A percentile compares a stretch with the other conserved stretches of the same genome.
These are phyloP conservation scores for Liopterus haemorrhoidalis DNA, from an alignment of 2,888 invertebrate genomes.

Conservation along the genomic window DNA sequence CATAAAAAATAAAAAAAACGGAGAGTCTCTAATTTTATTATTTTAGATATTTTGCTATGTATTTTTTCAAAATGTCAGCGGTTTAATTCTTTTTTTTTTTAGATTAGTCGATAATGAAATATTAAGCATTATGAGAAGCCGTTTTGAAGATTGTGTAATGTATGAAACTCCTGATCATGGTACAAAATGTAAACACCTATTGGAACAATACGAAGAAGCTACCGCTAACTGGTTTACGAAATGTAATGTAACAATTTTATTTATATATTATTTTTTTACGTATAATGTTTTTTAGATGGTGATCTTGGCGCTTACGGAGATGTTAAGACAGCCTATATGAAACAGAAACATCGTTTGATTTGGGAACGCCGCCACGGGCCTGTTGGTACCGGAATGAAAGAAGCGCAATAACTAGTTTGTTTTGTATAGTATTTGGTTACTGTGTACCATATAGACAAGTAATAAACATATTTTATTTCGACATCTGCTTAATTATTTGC, in stretches of 20 bases:
- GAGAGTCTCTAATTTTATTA: too few relatives aligned
- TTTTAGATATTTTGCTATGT: too few relatives aligned
- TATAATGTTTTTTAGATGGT: constrained; percentile 63
- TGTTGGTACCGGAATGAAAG: constrained; percentile 60
- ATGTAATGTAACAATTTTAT: constrained; percentile 58
- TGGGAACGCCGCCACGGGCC: constrained; percentile 93
- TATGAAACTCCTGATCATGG: constrained; percentile 69
- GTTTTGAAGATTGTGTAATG: constrained; percentile 77
- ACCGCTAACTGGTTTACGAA: constrained; percentile 87
- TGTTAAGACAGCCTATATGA: constrained; percentile 80
- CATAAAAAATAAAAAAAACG: too few relatives aligned
- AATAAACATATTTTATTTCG: too few relatives aligned
- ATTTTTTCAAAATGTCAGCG: background rate
- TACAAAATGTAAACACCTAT: constrained; percentile 60
- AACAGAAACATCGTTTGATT: constrained; percentile 96
- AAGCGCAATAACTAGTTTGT: too few relatives aligned
- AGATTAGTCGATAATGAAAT: constrained; percentile 82
- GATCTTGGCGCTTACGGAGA: constrained; percentile 75
- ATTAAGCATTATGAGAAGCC: constrained; percentile 70
- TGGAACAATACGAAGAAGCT: constrained; percentile 68
- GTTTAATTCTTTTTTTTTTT: constrained; percentile 34
- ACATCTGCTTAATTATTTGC: too few relatives aligned
- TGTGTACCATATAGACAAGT: too few relatives aligned
- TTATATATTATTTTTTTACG: background rate
- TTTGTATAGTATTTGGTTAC: too few relatives aligned